Evolutionary conservation across 2,888 invertebrate species (phyloP), one percentile per base, ranked within the genome.

Genomic region (Polymixis flavicincta): DNA sequence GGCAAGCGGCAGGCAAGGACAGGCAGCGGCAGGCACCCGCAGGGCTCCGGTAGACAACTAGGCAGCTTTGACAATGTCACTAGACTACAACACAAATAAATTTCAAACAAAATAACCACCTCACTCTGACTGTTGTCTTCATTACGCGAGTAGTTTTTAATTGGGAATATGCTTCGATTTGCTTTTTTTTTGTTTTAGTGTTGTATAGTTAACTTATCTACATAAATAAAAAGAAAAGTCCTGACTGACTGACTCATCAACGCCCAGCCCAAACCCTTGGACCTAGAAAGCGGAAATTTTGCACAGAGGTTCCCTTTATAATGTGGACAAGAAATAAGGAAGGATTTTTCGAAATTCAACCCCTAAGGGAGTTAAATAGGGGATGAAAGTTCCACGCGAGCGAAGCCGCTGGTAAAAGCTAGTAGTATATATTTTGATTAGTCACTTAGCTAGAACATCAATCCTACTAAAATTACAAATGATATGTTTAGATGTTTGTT

Each of bases 61-160:
- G 42, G 22, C 63, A 73, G 54, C 63, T 70, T 78, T 81, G 55
- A 83, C 66, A 64, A 59, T 66, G 61, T 82, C 78, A 66, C 83
- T 50, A 83, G 32, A 63, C 72, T 64, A 57, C 45, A 78, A 73
- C 63, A 72, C 48, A 72, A 78, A 66, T 57, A 82, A 82, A 71
- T 70, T 74, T 45, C 19, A 57, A 82, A 57, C 64, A 68, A 82
- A 68, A 82, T 52, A 64, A 76, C 68, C 59, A 17, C 14, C 42
- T 6, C 57, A 5, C 6, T 50, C 57, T 22, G 48, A 42, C 61
- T 66, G 13, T 37, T 80, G 68, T 82, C 48, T 54, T 59, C 9
- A 57, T 13, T 66, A 42, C 25, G n/a, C 19, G 7, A 37, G 22
- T 57, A 57, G 63, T 52, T 64, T 65, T 59, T 71, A 71, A 52